Conservation (phyloP, 2,888 invertebrate species). For the Spialia ferax region DNA sequence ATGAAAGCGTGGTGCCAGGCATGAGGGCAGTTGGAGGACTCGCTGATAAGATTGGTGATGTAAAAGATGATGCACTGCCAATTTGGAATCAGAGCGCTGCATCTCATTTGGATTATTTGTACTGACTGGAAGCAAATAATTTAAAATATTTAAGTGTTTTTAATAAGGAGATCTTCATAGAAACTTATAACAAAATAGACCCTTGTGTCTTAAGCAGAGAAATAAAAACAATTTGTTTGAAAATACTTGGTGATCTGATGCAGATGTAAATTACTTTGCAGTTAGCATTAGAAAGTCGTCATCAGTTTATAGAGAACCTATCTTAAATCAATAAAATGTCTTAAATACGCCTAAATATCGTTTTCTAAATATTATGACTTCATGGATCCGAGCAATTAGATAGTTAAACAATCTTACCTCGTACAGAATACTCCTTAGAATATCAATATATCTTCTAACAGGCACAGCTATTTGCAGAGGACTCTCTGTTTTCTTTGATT, state of each 20-base stretch:
- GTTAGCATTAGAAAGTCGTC: no score
- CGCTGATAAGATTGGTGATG: conserved; percentile 32
- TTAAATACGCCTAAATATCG: no score
- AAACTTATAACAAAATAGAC: background rate
- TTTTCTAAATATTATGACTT: no score
- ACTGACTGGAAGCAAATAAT: conserved; percentile 30
- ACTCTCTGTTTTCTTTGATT: background rate
- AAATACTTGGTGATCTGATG: no score
- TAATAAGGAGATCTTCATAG: background rate
- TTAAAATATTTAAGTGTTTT: background rate
- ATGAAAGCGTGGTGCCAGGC: conserved; percentile 36
- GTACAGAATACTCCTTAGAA: conserved; percentile 35
- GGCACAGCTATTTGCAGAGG: conserved; percentile 17
- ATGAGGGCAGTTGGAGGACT: conserved; percentile 22
- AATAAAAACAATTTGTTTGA: no score
- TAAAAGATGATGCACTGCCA: conserved; percentile 30
- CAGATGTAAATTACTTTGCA: no score
- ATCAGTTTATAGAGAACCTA: no score
- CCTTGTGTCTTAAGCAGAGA: no score
- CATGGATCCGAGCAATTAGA: no score
- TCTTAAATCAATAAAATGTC: background rate
- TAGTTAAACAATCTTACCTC: conserved; percentile 16
- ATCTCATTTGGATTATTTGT: conserved; percentile 34
- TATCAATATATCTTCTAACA: conserved; percentile 14
- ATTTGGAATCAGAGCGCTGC: conserved; percentile 5